These are phyloP conservation scores for Drosophila atripex DNA, from an alignment of 2,888 invertebrate genomes.

Conservation along the genomic window DNA sequence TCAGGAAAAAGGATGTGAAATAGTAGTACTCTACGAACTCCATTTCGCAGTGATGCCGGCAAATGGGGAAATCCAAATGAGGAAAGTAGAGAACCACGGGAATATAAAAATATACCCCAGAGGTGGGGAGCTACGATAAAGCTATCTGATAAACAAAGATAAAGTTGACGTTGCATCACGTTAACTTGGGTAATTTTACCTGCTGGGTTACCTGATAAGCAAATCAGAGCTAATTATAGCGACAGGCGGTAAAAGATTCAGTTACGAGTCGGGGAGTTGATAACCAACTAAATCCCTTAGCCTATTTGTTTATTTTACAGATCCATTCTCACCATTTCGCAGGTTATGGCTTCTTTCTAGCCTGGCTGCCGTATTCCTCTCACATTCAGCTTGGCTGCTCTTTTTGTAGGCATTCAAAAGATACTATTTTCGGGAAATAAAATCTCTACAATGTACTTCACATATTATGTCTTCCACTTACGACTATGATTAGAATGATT, in stretches of 20 bases:
- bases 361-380: background rate
- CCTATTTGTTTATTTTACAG: slow-evolving; percentile 4
- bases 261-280: slow-evolving; percentile 10
- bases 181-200: slow-evolving; percentile 20
- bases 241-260: background rate
- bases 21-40: slow-evolving; percentile 62
- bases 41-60: slow-evolving; percentile 43
- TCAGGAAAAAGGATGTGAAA: slow-evolving; percentile 56
- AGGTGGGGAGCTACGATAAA: slow-evolving; percentile 16
- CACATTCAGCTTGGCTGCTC: background rate
- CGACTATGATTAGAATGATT: background rate
- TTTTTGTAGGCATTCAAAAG: slow-evolving; percentile 16
- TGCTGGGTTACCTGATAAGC: slow-evolving; percentile 22
- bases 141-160: slow-evolving; percentile 29
- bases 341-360: background rate
- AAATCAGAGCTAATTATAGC: slow-evolving; percentile 41
- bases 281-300: background rate
- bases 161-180: slow-evolving; percentile 34
- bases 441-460: background rate
- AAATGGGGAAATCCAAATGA: slow-evolving; percentile 49
- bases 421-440: slow-evolving; percentile 7
- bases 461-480: background rate
- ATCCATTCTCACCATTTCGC: slow-evolving; percentile 23
- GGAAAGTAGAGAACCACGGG: background rate
- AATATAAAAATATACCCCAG: slow-evolving; percentile 6